These are phyloP conservation scores for Chiroxiphia lanceolata DNA, from an alignment of 2,797 vertebrate species.

Conservation along the genomic window DNA sequence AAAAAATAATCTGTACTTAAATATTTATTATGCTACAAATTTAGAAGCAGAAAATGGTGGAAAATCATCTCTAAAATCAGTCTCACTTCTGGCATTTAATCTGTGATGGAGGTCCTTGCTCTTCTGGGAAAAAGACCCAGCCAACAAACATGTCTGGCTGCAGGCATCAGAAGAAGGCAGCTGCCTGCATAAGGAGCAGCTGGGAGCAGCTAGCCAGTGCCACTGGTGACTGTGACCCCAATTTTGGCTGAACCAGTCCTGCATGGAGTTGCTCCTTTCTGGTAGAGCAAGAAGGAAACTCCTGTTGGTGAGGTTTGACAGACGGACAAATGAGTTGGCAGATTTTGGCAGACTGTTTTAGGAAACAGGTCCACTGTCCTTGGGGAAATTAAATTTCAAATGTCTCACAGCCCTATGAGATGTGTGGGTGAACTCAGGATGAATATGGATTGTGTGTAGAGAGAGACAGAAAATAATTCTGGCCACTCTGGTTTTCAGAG, in stretches of 20 bases:
- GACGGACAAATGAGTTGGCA: background rate
- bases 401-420: background rate
- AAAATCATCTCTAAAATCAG: background rate
- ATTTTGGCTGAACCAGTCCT: background rate
- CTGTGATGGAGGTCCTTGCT: background rate
- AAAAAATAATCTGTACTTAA: constrained; percentile 10
- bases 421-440: background rate
- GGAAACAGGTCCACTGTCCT: background rate
- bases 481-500: background rate
- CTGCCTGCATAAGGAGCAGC: background rate
- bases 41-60: constrained; percentile 2
- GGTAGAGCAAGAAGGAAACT: background rate
- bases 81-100: background rate
- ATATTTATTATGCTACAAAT: background rate
- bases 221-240: background rate
- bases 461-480: background rate
- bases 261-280: background rate
- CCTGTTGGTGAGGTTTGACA: background rate
- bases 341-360: background rate
- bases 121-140: background rate
- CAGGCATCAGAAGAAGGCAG: background rate
- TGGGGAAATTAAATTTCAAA: background rate
- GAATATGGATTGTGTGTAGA: background rate
- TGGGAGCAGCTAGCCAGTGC: background rate
- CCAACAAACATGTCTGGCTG: background rate